phyloP scores from a whole-genome alignment of 2,888 invertebrate species.

The Drosophila ochracea region DNA sequence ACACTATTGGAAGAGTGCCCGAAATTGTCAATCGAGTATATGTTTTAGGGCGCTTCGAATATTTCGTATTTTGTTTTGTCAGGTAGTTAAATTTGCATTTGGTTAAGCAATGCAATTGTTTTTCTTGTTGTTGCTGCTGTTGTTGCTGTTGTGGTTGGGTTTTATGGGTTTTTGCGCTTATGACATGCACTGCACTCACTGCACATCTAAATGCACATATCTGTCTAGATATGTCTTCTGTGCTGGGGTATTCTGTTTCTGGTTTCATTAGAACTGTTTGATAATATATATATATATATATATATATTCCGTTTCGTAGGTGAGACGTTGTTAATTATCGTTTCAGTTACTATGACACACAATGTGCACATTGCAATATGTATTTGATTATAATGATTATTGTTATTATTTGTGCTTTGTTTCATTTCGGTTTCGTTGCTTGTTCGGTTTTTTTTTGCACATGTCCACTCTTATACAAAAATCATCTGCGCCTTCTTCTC shows the following conservation, averaged over 20 bases:
- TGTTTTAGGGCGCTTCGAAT: background rate
- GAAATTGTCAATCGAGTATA: conserved; percentile 6
- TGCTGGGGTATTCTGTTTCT: background rate
- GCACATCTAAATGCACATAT: background rate
- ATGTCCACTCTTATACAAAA: conserved; percentile 27
- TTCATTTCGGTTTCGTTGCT: conserved; percentile 8
- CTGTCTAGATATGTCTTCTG: background rate
- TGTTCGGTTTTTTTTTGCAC: too few species aligned
- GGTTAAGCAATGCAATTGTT: conserved; percentile 36
- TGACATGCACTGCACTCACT: conserved; percentile 24
- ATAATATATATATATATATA: background rate
- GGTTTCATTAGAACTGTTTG: conserved; percentile 34
- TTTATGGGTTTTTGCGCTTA: conserved; percentile 11
- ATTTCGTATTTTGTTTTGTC: conserved; percentile 5
- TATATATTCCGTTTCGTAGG: background rate
- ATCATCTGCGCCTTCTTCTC: background rate
- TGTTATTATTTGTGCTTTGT: conserved; percentile 24
- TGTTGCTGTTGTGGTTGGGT: conserved; percentile 1
- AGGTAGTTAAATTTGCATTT: conserved; percentile 15
- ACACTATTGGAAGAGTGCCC: conserved; percentile 7
- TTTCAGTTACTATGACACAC: conserved; percentile 35
- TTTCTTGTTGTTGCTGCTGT: background rate
- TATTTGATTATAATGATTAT: conserved; percentile 22
- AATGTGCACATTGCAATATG: conserved; percentile 21
- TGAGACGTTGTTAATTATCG: conserved; percentile 21